These are phyloP conservation scores for Myopa tessellatipennis DNA, from an alignment of 2,888 invertebrate species.

Conservation along the genomic window DNA sequence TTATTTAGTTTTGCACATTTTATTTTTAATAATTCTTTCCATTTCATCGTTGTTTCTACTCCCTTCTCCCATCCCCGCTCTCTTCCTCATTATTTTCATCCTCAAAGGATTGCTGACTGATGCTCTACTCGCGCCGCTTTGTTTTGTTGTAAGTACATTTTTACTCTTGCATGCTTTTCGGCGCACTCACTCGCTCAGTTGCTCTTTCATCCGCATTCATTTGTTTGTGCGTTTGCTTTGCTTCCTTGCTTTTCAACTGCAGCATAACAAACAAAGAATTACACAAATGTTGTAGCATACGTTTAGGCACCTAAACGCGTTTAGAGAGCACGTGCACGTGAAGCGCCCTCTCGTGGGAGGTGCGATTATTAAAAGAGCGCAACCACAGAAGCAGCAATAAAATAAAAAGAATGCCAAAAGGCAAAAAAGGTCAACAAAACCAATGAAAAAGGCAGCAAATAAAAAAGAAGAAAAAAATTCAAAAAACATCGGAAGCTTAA, in stretches of 20 bases:
- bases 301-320: slow-evolving; percentile 45
- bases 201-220: background rate
- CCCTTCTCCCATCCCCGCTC: background rate
- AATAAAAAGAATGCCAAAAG: background rate
- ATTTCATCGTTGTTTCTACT: slow-evolving; percentile 1
- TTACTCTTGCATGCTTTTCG: slow-evolving; percentile 37
- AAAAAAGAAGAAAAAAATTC: background rate
- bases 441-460: background rate
- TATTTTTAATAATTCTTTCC: background rate
- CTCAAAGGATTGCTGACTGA: background rate
- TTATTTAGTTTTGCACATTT: background rate
- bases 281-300: slow-evolving; percentile 45
- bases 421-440: background rate
- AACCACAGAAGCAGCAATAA: background rate
- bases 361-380: background rate
- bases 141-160: background rate
- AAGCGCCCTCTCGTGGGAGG: background rate
- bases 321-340: background rate
- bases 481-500: too few species aligned
- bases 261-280: slow-evolving; percentile 18
- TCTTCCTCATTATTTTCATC: background rate
- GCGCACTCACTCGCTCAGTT: slow-evolving; percentile 17
- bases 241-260: background rate
- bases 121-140: background rate
- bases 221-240: background rate